Percentiles rank a stretch among this genome's conserved stretches.
These are phyloP conservation scores for Exaiptasia diaphana DNA, from an alignment of 64 coral and sea anemone genomes.

Conservation along the genomic window DNA sequence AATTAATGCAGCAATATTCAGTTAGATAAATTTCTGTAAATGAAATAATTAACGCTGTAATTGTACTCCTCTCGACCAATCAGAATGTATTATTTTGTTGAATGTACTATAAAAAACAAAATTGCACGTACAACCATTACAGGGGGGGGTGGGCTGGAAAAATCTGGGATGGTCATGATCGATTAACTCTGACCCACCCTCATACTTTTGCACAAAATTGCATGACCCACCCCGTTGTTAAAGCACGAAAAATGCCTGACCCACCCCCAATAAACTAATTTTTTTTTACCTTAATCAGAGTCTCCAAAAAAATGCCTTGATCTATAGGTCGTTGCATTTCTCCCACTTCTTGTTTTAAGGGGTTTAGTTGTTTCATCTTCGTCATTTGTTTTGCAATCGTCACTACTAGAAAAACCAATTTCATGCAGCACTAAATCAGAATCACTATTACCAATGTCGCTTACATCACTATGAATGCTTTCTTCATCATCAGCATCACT, in stretches of 20 bases:
- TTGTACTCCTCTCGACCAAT: too few relatives aligned
- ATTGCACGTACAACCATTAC: too few relatives aligned
- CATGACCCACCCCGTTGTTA: not conserved
- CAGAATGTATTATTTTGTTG: too few relatives aligned
- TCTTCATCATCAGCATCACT: not conserved
- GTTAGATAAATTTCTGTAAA: too few relatives aligned
- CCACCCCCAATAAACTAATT: not conserved
- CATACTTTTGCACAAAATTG: too few relatives aligned
- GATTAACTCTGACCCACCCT: not conserved
- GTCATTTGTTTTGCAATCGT: not conserved
- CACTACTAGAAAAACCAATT: not conserved
- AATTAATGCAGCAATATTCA: too few relatives aligned
- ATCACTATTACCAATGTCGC: not conserved
- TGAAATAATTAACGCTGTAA: too few relatives aligned
- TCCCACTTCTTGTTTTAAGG: not conserved
- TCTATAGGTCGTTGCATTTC: not conserved
- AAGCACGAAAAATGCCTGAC: not conserved
- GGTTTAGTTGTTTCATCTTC: not conserved
- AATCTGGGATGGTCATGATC: not conserved
- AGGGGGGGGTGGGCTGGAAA: too few relatives aligned
- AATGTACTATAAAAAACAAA: too few relatives aligned
- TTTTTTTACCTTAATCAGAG: constrained; percentile 9
- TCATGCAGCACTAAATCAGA: not conserved
- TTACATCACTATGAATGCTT: not conserved
- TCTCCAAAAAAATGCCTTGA: not conserved